Base-by-base conservation (phyloP, 2,888 invertebrate genomes). In the Acleris emargana region DNA sequence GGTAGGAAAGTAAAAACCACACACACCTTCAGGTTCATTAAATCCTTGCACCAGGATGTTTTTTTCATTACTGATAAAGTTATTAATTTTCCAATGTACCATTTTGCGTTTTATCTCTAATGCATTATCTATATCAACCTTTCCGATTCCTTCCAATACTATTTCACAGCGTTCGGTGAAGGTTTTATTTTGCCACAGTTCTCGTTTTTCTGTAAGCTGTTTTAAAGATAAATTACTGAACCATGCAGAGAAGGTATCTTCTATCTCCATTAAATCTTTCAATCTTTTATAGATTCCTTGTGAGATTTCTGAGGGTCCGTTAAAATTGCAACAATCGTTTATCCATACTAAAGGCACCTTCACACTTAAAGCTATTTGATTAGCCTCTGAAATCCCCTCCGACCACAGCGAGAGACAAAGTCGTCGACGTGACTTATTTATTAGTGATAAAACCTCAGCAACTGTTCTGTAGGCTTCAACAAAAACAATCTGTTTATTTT, bases 381-480 rank as follows among this genome's bases (percentile, higher is more conserved):
- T 82, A 1, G 81, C 74, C 67, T 80, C 79, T 1, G 82, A 77
- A 1, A 81, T 59, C 32, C 81, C 79, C 38, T 73, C 78, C 7
- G 77, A 77, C 88, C 88, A 89, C 4, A 87, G 67, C 0, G 87
- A 86, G 5, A 84, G 52, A 51, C 73, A 81, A 32, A 69, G 70
- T 13, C 75, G 68, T 3, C 67, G 55, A 1, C 62, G 50, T 1
- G 69, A 63, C 16, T 72, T 63, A 2, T 73, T 61, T 1, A 83
- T 4, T 6, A 88, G 57, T 13, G 77, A 66, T 11, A 87, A 57
- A 25, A 86, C 68, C 58, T 88, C 88, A 66, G 84, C 85, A 1
- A 73, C 78, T 0, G 85, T 88, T 64, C 88, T 79, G 68, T 83
- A 89, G 1, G 81, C 80, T 67, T 86, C 84, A 0, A 86, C 73